Evolutionary conservation across 2,888 invertebrate genomes (phyloP), one percentile per base, ranked within the genome.

Genomic region (Pristionchus mayeri): DNA sequence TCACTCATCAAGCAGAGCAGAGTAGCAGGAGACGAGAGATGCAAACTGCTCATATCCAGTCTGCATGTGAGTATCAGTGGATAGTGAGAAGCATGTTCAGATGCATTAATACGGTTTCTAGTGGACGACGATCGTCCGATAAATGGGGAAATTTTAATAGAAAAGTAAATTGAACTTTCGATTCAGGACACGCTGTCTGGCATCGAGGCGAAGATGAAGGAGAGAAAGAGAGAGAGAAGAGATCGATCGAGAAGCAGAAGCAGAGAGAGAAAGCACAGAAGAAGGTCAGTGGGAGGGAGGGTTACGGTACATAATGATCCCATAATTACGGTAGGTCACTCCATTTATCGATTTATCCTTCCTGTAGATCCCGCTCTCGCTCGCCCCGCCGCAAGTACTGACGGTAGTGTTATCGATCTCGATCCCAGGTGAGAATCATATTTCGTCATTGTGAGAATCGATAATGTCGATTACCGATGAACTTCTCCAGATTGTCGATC

Each of bases 1-100:
- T 98, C 98, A 13, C 95, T 99, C 85, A 99, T 99, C 90, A 98
- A 98, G 93, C 98, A 98, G 94, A 98, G 98, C 85, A 97, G 97
- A 94, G 96, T 97, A 75, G 96, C 97, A 0, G 95, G 96, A 91
- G 98, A 99, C 94, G 99, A 99, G 93, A 95, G 99, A 63, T 99
- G 99, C 94, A 98, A 98, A 94, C 98, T 98, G 90, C 94, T 99
- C 85, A 97, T 99, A 89, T 97, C 97, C 90, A 97, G 98, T 0
- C 95, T 99, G 2, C 97, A 98, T 94, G 98, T 90, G 3, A 52
- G 85, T 57, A n/a, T n/a, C n/a, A n/a, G n/a, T n/a, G n/a, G n/a
- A n/a, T n/a, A n/a, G n/a, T n/a, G n/a, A n/a, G n/a, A n/a, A n/a
- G n/a, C n/a, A n/a, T n/a, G n/a, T n/a, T n/a, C n/a, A n/a, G n/a